Base-by-base conservation (phyloP, 2,888 invertebrate genomes). In the Saturnia japonica region DNA sequence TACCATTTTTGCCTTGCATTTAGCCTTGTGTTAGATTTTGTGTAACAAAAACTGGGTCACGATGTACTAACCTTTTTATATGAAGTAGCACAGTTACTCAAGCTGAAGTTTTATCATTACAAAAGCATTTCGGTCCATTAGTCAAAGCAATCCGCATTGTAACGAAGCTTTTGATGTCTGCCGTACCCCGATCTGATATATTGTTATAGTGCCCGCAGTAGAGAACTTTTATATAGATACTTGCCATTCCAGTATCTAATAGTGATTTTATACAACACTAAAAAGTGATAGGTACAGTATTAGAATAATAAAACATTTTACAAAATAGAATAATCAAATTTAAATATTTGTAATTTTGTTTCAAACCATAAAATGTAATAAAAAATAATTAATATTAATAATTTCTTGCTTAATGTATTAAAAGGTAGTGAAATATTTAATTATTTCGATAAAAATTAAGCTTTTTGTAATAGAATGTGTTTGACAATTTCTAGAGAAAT, bases 111-210 rank as follows among this genome's bases (percentile, higher is more conserved):
- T 42, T 54, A 54, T n/a, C 54, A 47, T 28, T 67, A 70, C 51
- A 68, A 75, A 67, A 74, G 67, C 71, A 69, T 71, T 75, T 72
- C 71, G 54, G 70, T 72, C 74, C 72, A 74, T 77, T 75, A 75
- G 67, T 71, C 72, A 28, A 42, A 43, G 40, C 72, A 72, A 74
- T 72, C 73, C 40, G 66, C 71, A 45, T 71, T 67, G 68, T 54
- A 71, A 70, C 70, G 64, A 72, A 73, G 62, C 70, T 70, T 75
- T 73, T 74, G 73, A 70, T 57, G 47, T 68, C n/a, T 43, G 22
- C 67, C 28, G 57, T 57, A 57, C 28, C 57, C 43, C 22, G 54
- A 16, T n/a, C 0, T 11, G 16, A 60, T 22, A 60, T 67, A 47
- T 54, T 54, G 54, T 22, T 54, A 6, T 4, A n/a, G 22, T 54